phyloP scores from a whole-genome alignment of 2,888 invertebrate species.

The Lacanobia wlatinum region DNA sequence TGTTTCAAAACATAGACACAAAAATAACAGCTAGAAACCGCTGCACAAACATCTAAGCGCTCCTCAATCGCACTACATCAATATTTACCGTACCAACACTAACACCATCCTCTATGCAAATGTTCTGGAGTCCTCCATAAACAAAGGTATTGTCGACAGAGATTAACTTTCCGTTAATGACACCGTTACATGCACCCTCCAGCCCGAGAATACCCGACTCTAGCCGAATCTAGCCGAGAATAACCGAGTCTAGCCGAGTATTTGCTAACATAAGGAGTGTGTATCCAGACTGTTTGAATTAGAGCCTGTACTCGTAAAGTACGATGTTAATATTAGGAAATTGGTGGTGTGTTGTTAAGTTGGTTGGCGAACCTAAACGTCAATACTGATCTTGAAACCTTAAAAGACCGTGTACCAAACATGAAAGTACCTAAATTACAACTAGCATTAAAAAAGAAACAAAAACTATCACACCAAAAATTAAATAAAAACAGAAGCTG shows the following conservation, averaged over 20 bases:
- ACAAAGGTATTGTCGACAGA: conserved; percentile 73
- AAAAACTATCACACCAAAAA: not conserved
- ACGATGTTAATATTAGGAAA: conserved; percentile 35
- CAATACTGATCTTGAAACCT: not conserved
- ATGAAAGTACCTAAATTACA: not conserved
- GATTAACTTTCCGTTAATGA: conserved; percentile 74
- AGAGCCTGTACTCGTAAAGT: conserved; percentile 43
- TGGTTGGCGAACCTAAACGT: not conserved
- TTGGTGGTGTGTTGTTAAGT: not conserved
- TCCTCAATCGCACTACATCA: conserved; percentile 77
- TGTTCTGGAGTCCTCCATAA: conserved; percentile 76
- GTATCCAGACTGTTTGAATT: conserved; percentile 61
- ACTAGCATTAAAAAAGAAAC: not conserved
- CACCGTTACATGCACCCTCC: conserved; percentile 60
- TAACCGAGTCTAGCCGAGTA: conserved; percentile 48
- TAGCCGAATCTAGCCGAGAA: conserved; percentile 39
- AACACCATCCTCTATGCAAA: conserved; percentile 79
- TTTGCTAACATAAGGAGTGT: conserved; percentile 58
- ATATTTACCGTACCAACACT: conserved; percentile 79
- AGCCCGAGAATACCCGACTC: conserved; percentile 36
- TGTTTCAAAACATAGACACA: not conserved
- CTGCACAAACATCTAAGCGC: conserved; percentile 63
- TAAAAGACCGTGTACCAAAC: not conserved
- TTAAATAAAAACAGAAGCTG: conserved; percentile 8
- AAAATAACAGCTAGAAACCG: conserved; percentile 27